Evolutionary conservation across 1,140 invertebrate species (phyloP), one percentile per base, ranked within the genome.

Genomic region (Cyclargus thomasi): DNA sequence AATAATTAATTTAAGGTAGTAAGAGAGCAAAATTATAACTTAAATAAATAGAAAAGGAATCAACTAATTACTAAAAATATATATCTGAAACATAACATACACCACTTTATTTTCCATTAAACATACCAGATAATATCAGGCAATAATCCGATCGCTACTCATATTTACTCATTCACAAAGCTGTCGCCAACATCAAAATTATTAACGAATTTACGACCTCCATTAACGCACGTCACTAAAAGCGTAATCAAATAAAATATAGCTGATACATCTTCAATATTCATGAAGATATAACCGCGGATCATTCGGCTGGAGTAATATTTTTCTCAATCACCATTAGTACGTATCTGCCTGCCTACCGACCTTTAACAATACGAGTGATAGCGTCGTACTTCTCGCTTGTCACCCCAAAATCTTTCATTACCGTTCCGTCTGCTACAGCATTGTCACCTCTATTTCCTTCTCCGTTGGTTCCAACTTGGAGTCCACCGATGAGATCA

Each of bases 241-340:
- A 82, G 77, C 69, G 68, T 78, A 82, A 85, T 87, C 78, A 83
- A 86, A 88, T 84, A 85, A 86, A 82, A 77, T 80, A 83, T 78
- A 76, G 75, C 76, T 82, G 65, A 76, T 75, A 76, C 75, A 83
- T 88, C 84, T 90, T 90, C 85, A 90, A 90, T 90, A 90, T 90
- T 88, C 87, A 90, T 90, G 86, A 88, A 85, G 79, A 80, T 77
- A 90, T 90, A 86, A 88, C 81, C 84, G 75, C 79, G 81, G 85
- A 79, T 88, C 83, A 85, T 86, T 73, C 68, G 72, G 70, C 80
- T 76, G 77, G 70, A 73, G 80, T 86, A 79, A 88, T 90, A 88
- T 90, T 90, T 90, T 90, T 90, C 86, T 81, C 86, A 90, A 88
- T 90, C 86, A 88, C 85, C 86, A 90, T 90, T 90, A 90, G 86